Conservation (phyloP, 2,797 vertebrate species). For the Brachymystax lenok region DNA sequence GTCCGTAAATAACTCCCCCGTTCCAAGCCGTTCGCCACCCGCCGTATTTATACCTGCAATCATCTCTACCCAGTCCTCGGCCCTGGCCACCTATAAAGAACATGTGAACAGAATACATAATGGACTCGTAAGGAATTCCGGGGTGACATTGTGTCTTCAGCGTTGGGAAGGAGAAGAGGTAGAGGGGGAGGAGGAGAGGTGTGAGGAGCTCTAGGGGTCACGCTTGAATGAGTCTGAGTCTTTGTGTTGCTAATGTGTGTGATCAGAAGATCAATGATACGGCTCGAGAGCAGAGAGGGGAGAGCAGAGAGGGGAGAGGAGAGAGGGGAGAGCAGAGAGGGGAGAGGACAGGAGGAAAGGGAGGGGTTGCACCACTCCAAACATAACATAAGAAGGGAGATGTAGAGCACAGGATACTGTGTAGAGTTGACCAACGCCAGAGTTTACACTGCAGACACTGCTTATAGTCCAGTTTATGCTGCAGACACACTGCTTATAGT, state of each 20-base stretch:
- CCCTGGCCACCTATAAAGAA: background rate
- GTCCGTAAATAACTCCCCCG: background rate
- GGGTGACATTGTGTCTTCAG: slow-evolving; percentile 1
- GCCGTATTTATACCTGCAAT: background rate
- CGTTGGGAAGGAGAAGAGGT: no score
- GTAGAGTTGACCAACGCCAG: background rate
- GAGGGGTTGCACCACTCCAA: background rate
- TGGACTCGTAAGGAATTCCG: background rate
- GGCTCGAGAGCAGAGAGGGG: background rate
- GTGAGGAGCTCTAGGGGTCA: background rate
- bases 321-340: no score
- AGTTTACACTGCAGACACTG: no score
- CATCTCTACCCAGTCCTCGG: background rate
- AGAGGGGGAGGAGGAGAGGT: background rate
- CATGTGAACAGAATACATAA: background rate
- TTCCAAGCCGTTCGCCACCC: background rate
- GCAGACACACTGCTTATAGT: no score
- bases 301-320: no score
- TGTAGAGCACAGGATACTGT: background rate
- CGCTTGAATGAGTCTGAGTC: background rate
- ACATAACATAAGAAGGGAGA: background rate
- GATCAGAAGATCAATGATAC: background rate
- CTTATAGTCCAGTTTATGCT: no score
- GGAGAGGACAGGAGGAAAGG: background rate
- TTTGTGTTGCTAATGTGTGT: slow-evolving; percentile 3